A percentile compares a stretch with the other conserved stretches of the same genome.
phyloP scores from a whole-genome alignment of 1,140 invertebrate species.

The Antheraea pernyi region DNA sequence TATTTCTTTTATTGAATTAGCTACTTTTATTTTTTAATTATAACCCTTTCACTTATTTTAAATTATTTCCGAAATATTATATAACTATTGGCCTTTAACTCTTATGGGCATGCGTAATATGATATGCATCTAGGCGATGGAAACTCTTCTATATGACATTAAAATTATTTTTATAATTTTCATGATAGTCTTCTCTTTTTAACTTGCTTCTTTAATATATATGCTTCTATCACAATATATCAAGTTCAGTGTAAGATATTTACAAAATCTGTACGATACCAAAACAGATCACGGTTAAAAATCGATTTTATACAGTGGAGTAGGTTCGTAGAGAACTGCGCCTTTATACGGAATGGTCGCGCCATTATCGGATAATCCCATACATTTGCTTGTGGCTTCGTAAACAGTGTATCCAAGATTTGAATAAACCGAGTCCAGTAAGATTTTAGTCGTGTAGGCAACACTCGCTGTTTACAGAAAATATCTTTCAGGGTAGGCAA shows the following conservation, averaged over 20 bases:
- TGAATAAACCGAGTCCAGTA: neutral
- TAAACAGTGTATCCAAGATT: neutral
- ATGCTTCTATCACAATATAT: no score
- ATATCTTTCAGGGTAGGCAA: neutral
- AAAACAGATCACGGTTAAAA: conserved; percentile 4
- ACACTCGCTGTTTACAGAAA: neutral
- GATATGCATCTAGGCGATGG: no score
- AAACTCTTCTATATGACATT: no score
- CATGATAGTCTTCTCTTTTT: no score
- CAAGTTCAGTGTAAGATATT: neutral
- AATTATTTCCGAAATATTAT: no score
- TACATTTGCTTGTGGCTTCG: conserved; percentile 27
- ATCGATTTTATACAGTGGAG: conserved; percentile 20
- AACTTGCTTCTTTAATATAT: no score
- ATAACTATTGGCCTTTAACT: no score
- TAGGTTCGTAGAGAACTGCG: conserved; percentile 1
- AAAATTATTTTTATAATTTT: no score
- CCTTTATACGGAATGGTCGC: conserved; percentile 26
- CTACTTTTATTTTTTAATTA: no score
- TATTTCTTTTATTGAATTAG: no score
- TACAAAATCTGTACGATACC: neutral
- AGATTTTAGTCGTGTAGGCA: neutral
- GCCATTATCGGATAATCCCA: conserved; percentile 30
- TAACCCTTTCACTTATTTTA: no score
- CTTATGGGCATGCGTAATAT: no score